Evolutionary conservation across 2,888 invertebrate genomes (phyloP).

Genomic region (Napeogenes sylphis): DNA sequence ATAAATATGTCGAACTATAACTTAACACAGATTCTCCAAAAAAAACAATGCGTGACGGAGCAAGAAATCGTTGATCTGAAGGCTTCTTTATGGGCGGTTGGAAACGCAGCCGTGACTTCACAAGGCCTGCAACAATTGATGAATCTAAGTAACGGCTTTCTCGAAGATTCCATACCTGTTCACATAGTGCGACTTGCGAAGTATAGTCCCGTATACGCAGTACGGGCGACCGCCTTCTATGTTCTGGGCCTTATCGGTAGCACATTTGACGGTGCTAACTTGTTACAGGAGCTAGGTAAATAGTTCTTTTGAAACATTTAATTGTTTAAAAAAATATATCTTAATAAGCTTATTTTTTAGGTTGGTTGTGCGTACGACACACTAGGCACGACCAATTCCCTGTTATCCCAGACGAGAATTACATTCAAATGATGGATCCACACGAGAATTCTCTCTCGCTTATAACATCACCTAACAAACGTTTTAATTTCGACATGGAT

Average conservation of each 20-base stretch:
- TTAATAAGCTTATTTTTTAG: conserved; percentile 44
- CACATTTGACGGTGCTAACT: conserved; percentile 89
- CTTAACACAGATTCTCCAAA: conserved; percentile 52
- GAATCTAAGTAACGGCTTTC: conserved; percentile 61
- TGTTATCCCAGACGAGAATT: conserved; percentile 82
- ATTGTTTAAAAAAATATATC: not conserved
- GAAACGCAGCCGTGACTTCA: conserved; percentile 87
- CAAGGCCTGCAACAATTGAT: conserved; percentile 86
- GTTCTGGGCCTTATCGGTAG: conserved; percentile 90
- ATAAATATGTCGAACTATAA: too few relatives aligned
- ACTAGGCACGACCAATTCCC: conserved; percentile 87
- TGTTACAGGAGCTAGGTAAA: conserved; percentile 82
- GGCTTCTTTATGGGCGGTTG: conserved; percentile 92
- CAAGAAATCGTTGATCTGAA: conserved; percentile 88
- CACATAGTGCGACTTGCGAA: conserved; percentile 83
- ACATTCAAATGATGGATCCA: conserved; percentile 67
- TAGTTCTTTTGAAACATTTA: not conserved
- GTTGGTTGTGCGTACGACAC: conserved; percentile 87
- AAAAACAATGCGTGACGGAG: conserved; percentile 79
- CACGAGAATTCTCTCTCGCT: conserved; percentile 49
- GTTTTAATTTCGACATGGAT: conserved; percentile 56
- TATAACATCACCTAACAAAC: conserved; percentile 57
- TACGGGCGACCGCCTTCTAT: conserved; percentile 93
- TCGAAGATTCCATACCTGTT: conserved; percentile 64
- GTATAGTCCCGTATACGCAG: conserved; percentile 88